Evolutionary conservation across 2,113 vertebrate species (phyloP).

Genomic region (Lagopus leucura): DNA sequence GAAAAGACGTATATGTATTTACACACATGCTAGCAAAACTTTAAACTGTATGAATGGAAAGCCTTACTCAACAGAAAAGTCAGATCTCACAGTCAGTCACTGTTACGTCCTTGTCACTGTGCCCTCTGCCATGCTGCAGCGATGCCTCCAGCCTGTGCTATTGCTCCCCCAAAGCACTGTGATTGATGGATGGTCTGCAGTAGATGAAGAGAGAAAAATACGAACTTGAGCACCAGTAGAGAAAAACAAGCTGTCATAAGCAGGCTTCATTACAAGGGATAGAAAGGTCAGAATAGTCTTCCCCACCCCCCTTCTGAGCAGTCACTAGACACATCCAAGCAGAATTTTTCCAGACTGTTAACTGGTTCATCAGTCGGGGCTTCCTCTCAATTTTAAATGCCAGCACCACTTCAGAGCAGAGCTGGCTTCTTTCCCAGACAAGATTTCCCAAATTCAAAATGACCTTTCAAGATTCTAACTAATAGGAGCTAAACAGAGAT

Average conservation of each 20-base stretch:
- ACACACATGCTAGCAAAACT: not conserved
- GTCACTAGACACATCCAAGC: not conserved
- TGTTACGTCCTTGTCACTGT: not conserved
- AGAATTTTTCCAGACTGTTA: constrained; percentile 59
- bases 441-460: constrained; percentile 66
- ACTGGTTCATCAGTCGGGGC: not conserved
- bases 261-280: constrained; percentile 1
- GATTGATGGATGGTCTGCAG: not conserved
- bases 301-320: not conserved
- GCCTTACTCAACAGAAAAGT: not conserved
- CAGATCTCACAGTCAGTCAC: not conserved
- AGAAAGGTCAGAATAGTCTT: constrained; percentile 30
- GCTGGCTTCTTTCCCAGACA: constrained; percentile 55
- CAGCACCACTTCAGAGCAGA: constrained; percentile 49
- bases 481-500: constrained; percentile 51
- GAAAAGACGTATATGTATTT: not conserved
- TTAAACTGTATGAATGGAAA: not conserved
- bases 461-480: constrained; percentile 58
- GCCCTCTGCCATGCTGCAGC: not conserved
- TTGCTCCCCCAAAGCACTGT: not conserved
- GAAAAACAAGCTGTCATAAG: constrained; percentile 47
- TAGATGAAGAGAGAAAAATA: constrained; percentile 19
- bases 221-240: not conserved
- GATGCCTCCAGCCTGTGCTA: not conserved
- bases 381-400: constrained; percentile 51